Evolutionary conservation across 1,140 invertebrate genomes (phyloP), one percentile per base, ranked within the genome.

Genomic region (Phortica variegata): DNA sequence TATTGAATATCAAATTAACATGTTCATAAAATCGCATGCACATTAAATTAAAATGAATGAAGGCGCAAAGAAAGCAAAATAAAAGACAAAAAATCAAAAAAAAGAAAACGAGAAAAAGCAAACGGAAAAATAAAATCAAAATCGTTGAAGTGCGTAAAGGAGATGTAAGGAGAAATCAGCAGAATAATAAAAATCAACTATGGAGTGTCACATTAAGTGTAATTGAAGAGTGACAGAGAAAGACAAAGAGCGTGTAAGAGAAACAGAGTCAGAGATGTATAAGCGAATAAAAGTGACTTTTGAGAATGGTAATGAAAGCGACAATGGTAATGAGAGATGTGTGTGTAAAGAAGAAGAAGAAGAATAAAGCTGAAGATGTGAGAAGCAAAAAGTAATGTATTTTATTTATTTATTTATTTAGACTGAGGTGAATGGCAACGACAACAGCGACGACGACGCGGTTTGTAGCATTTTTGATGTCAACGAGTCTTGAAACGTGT

Each of bases 1-100:
- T 70, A 70, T 70, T 62, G 66, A 70, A 70, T 70, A 70, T 60
- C 65, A 70, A 70, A 70, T 70, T 70, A 70, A 70, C 66, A 70
- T 63, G 61, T 66, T 70, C 66, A 70, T 70, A 70, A 70, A 70
- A 70, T 66, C 58, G 54, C 57, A 13, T 26, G 63, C 60, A 66
- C 63, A 68, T 62, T 66, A 68, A 66, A 68, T 62, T 66, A 70
- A 70, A 65, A 61, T 23, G 2, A n/a, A n/a, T n/a, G 52, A 52
- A 16, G 32, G 46, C 31, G 15, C 2, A 10, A 43, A 43, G 29
- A 42, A 29, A 29, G 23, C 23, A 43, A 37, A 39, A 39, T 18
- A 7, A 44, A 20, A 34, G 41, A 34, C 37, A 40, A 17, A 43
- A 16, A 36, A 19, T 17, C 36, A 50, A 8, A 16, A 34, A 19